A percentile compares a stretch with the other conserved stretches of the same genome.
These are phyloP conservation scores for Microcebus griseorufus DNA, from an alignment of 2,113 vertebrate species.

Conservation along the genomic window DNA sequence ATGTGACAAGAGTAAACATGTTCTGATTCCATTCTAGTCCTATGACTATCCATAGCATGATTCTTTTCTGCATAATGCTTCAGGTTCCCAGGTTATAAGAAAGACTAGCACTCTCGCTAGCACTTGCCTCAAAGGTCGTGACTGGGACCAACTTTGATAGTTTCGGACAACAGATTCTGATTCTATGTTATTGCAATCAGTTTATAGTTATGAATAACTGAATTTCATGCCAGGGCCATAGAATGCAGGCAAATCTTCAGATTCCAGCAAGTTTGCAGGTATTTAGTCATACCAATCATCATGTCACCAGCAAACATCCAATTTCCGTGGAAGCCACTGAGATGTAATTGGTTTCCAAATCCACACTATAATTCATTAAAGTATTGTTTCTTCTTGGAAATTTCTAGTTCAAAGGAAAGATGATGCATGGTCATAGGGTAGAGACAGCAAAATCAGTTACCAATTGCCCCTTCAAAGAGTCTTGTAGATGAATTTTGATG, in stretches of 20 bases:
- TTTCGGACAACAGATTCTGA: not conserved
- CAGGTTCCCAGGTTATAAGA: not conserved
- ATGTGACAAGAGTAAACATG: not conserved
- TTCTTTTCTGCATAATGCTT: not conserved
- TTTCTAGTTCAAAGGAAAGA: constrained; percentile 23
- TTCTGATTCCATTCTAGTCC: not conserved
- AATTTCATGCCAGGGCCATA: no score
- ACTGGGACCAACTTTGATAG: not conserved
- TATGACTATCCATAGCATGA: no score
- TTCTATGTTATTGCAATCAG: not conserved
- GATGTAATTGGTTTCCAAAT: constrained; percentile 38
- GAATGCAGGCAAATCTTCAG: not conserved
- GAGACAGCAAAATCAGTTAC: not conserved
- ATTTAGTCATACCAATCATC: not conserved
- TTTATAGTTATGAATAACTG: not conserved
- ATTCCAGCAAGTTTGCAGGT: not conserved
- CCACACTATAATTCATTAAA: not conserved
- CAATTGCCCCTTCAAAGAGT: not conserved
- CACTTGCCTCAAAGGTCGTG: not conserved
- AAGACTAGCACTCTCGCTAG: not conserved
- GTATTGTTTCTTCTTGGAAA: constrained; percentile 30
- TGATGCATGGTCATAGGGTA: not conserved
- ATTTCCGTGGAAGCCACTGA: not conserved
- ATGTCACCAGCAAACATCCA: not conserved
- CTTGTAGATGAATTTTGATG: not conserved